A percentile compares a stretch with the other conserved stretches of the same genome.
phyloP scores from a whole-genome alignment of 2,888 invertebrate species.

The Pammene fasciana region DNA sequence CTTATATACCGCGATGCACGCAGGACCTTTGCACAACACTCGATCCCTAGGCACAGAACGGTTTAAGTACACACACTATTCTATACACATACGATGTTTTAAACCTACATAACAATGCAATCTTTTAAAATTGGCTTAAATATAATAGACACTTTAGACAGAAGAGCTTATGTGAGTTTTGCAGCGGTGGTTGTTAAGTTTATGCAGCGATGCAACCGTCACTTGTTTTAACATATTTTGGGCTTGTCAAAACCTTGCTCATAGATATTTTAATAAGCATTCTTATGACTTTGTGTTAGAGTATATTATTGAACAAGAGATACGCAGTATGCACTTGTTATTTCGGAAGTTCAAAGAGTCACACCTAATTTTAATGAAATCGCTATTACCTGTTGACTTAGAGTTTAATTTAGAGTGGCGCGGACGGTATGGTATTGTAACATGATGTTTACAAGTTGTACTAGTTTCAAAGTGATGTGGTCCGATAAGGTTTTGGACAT shows the following conservation, averaged over 20 bases:
- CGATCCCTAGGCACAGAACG: background rate
- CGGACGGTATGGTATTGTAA: background rate
- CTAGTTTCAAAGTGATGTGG: slow-evolving; percentile 12
- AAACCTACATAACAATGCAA: background rate
- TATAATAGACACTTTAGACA: too few species aligned
- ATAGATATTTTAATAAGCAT: background rate
- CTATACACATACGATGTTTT: background rate
- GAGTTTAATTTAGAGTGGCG: background rate
- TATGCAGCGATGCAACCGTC: background rate
- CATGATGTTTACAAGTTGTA: background rate
- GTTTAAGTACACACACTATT: background rate
- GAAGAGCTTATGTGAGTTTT: background rate
- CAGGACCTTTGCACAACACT: slow-evolving; percentile 19
- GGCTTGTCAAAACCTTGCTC: background rate
- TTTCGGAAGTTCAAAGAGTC: background rate
- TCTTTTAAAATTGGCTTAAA: too few species aligned
- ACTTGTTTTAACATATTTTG: background rate
- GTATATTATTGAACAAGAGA: background rate
- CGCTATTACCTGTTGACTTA: background rate
- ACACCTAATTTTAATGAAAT: background rate
- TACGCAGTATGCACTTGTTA: background rate
- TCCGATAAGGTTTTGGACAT: slow-evolving; percentile 4
- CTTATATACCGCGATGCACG: slow-evolving; percentile 40
- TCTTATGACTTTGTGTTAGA: background rate
- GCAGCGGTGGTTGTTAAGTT: background rate